phyloP scores from a whole-genome alignment of 2,113 vertebrate genomes.

The Sinocyclocheilus grahami region DNA sequence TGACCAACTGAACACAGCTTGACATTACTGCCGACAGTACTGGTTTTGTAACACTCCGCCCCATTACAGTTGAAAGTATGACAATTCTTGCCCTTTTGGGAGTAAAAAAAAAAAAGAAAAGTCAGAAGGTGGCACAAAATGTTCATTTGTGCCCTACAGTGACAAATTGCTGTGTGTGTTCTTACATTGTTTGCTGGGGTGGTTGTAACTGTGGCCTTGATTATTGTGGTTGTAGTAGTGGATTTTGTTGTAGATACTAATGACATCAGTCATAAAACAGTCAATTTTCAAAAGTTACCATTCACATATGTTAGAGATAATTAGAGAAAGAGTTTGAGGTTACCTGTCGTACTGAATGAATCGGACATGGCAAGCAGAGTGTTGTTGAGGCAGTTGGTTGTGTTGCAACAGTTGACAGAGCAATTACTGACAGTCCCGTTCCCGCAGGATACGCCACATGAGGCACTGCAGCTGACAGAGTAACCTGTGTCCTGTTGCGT shows the following conservation, averaged over 20 bases:
- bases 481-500: conserved; percentile 63
- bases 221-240: conserved; percentile 31
- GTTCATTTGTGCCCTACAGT: not conserved
- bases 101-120: conserved; percentile 14
- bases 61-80: conserved; percentile 59
- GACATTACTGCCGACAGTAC: accelerated
- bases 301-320: not conserved
- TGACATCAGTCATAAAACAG: not conserved
- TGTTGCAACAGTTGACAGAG: conserved; percentile 68
- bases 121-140: not conserved
- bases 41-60: conserved; percentile 69
- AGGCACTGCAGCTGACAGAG: conserved; percentile 57
- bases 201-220: not conserved
- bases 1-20: conserved; percentile 58
- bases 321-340: not conserved
- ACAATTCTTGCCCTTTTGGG: conserved; percentile 78
- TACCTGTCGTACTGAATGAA: conserved; percentile 59
- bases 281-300: not conserved
- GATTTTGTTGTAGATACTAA: conserved; percentile 26
- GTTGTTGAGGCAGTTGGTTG: conserved; percentile 68
- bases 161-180: not conserved
- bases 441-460: conserved; percentile 56
- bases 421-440: conserved; percentile 62
- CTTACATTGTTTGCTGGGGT: conserved; percentile 67
- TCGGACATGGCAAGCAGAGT: conserved; percentile 59